Evolutionary conservation across 2,113 vertebrate species (phyloP), one percentile per base, ranked within the genome.

Genomic region (Martes martes): DNA sequence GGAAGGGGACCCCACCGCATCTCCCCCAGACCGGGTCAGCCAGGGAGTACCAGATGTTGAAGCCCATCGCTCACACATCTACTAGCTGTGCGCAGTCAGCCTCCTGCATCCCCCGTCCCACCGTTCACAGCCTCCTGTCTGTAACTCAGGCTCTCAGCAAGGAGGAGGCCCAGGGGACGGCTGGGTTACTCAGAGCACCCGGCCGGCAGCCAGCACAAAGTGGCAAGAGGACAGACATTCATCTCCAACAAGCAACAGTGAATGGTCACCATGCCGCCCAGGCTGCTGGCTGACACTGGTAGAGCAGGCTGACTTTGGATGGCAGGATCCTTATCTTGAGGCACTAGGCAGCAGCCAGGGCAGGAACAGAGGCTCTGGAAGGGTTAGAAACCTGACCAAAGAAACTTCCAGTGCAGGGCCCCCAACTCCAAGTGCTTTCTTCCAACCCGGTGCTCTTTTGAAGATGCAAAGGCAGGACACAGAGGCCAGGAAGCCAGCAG

Each of bases 91-190:
- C 59, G 45, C 33, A 39, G 39, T 15, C 21, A 33, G 69, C 69
- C 69, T 52, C 31, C 6, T 28, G 7, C 14, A 36, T 23, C 28
- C 4, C 7, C 31, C 6, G 0, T 1, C 15, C 23, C 9, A 2
- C 28, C 1, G 4, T 18, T 42, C 18, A 63, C 23, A 78, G 50
- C 69, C 42, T 89, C 79, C 94, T 19, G 0, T 47, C 52, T 11
- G 91, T 2, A 36, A 16, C 31, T 11, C 39, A 45, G 45, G 59
- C 47, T 90, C 74, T 80, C 42, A 71, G 59, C 47, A 67, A 80
- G 95, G 93, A 95, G 65, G 61, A 19, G 47, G 86, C 96, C 95
- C 91, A 55, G 45, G 89, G 98, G 94, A 97, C 9, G n/a, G 69
- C 92, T 84, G 80, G 57, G 94, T 97, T 97, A 96, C 90, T 55